These are phyloP conservation scores for Martes flavigula DNA, from an alignment of 2,797 vertebrate species.

Conservation along the genomic window DNA sequence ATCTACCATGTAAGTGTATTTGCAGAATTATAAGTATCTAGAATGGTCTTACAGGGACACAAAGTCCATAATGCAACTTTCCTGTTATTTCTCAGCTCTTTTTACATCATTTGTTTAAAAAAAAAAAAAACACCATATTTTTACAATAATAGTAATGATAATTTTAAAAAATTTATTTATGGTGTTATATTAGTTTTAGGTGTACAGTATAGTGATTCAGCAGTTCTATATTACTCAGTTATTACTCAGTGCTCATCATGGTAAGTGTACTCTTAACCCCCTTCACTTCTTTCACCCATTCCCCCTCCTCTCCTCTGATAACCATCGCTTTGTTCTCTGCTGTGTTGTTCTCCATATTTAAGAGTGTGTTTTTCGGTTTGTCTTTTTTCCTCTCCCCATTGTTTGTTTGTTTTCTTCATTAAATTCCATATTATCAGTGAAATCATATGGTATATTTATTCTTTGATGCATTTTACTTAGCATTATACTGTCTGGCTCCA, in stretches of 20 bases:
- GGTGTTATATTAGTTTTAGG: neutral
- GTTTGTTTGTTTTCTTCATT: neutral
- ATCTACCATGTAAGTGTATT: neutral
- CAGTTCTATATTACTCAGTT: neutral
- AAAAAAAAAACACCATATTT: neutral
- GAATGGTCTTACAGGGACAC: neutral
- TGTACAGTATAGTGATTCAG: neutral
- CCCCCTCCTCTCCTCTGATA: neutral
- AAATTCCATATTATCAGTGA: neutral
- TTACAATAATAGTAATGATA: neutral
- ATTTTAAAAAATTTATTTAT: neutral
- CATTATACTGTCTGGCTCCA: neutral
- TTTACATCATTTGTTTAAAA: neutral
- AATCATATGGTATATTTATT: neutral
- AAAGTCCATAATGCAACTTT: neutral
- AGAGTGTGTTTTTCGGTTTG: neutral
- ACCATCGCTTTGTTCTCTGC: neutral
- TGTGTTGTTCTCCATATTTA: neutral
- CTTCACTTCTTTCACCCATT: neutral
- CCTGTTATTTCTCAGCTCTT: slow-evolving; percentile 16
- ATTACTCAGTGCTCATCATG: neutral
- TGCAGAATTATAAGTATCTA: neutral
- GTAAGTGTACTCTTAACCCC: neutral
- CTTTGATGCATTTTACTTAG: neutral
- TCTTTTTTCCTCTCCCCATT: neutral